These are phyloP conservation scores for Plestiodon gilberti DNA, from an alignment of 2,113 vertebrate species.

Conservation along the genomic window DNA sequence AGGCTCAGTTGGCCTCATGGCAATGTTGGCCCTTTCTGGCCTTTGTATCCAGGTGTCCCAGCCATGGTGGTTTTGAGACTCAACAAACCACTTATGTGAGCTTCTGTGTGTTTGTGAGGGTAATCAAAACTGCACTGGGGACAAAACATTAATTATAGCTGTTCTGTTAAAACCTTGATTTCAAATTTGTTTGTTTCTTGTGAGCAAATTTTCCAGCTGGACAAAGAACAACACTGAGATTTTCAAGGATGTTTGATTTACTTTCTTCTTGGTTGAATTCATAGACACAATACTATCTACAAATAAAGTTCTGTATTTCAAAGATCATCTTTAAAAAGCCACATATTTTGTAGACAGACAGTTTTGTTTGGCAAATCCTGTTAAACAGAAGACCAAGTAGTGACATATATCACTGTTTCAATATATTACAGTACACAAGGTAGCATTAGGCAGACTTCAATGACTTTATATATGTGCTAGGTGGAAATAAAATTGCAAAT, in stretches of 20 bases:
- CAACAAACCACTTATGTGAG: not conserved
- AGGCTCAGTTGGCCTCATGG: too few species aligned
- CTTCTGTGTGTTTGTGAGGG: not conserved
- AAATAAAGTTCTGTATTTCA: not conserved
- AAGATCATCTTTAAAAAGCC: not conserved
- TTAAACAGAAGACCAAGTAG: not conserved
- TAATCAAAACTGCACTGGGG: not conserved
- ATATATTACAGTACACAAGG: not conserved
- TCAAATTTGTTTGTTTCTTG: not conserved
- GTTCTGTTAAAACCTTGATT: not conserved
- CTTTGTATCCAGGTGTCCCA: too few species aligned
- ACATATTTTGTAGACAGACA: not conserved
- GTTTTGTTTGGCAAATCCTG: not conserved
- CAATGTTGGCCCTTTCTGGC: not conserved
- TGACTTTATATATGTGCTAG: not conserved
- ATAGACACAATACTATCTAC: not conserved
- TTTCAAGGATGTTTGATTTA: not conserved
- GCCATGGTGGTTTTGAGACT: not conserved
- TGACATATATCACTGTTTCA: not conserved
- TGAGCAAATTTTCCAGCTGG: not conserved
- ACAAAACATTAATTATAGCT: not conserved
- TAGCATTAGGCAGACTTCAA: not conserved
- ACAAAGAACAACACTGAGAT: not conserved
- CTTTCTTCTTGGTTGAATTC: not conserved
- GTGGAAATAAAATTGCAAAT: not conserved